phyloP scores from a whole-genome alignment of 2,113 vertebrate genomes.

The Aegotheles bennettii region DNA sequence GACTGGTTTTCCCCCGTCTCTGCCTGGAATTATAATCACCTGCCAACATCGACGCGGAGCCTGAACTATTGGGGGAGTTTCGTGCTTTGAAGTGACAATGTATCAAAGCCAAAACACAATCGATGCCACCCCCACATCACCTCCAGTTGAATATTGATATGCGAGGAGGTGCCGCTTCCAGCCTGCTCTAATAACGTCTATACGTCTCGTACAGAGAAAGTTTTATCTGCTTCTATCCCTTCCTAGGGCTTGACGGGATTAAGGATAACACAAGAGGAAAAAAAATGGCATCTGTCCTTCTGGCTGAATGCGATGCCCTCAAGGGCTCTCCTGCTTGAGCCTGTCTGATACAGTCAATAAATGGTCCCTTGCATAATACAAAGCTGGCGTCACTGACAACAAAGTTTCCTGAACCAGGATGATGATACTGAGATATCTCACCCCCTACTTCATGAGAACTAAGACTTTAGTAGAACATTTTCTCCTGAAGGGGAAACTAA shows the following conservation, averaged over 20 bases:
- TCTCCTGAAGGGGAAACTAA: background rate
- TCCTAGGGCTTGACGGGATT: background rate
- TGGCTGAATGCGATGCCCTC: background rate
- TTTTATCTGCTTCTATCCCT: background rate
- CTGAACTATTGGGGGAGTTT: background rate
- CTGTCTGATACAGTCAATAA: background rate
- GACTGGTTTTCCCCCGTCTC: background rate
- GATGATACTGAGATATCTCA: background rate
- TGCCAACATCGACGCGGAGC: background rate
- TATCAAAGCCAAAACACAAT: background rate
- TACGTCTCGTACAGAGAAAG: background rate
- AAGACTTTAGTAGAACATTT: background rate
- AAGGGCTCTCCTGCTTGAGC: background rate
- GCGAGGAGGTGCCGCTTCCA: background rate
- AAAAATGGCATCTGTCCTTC: background rate
- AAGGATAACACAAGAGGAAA: background rate
- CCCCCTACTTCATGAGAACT: fast-evolving
- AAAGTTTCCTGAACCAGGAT: background rate
- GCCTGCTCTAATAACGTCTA: background rate
- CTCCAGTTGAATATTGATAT: background rate
- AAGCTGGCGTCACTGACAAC: background rate
- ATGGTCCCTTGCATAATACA: fast-evolving
- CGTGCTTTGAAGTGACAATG: conserved; percentile 13
- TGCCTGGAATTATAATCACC: conserved; percentile 26
- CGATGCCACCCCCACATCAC: background rate